phyloP scores from a whole-genome alignment of 2,113 vertebrate species.

The Glaucidium brasilianum region DNA sequence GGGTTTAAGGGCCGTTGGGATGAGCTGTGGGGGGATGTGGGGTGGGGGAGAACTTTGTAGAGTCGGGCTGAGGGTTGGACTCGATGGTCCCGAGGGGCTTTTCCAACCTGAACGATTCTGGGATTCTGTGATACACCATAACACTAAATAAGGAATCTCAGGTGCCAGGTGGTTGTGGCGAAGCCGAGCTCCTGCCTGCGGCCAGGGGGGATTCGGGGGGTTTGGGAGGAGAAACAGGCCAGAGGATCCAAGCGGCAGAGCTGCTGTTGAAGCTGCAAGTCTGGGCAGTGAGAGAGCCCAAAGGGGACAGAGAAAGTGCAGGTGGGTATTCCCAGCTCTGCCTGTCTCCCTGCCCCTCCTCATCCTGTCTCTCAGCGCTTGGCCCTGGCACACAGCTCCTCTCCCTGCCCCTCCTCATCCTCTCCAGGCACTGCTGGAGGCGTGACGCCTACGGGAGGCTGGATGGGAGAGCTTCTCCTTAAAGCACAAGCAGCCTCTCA shows the following conservation, averaged over 20 bases:
- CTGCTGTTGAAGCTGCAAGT: fast-evolving
- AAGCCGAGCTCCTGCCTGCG: background rate
- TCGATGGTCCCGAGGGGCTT: no score
- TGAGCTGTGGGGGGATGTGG: no score
- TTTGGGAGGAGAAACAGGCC: background rate
- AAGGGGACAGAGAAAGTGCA: no score
- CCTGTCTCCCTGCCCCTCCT: background rate
- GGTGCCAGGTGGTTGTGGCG: fast-evolving
- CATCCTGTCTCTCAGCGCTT: no score
- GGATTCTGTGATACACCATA: no score
- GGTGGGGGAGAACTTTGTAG: no score
- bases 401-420: background rate
- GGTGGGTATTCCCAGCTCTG: background rate
- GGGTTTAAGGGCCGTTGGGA: no score
- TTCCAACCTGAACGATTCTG: no score
- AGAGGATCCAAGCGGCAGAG: background rate
- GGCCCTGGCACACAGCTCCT: no score
- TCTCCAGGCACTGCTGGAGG: background rate
- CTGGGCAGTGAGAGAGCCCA: background rate
- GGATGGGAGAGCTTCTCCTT: background rate
- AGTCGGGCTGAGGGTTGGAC: no score
- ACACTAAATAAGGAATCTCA: background rate
- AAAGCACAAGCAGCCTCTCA: background rate
- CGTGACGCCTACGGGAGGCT: background rate
- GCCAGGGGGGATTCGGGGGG: background rate